These are phyloP conservation scores for Drosophila lacicola DNA, from an alignment of 2,888 invertebrate genomes.

Conservation along the genomic window DNA sequence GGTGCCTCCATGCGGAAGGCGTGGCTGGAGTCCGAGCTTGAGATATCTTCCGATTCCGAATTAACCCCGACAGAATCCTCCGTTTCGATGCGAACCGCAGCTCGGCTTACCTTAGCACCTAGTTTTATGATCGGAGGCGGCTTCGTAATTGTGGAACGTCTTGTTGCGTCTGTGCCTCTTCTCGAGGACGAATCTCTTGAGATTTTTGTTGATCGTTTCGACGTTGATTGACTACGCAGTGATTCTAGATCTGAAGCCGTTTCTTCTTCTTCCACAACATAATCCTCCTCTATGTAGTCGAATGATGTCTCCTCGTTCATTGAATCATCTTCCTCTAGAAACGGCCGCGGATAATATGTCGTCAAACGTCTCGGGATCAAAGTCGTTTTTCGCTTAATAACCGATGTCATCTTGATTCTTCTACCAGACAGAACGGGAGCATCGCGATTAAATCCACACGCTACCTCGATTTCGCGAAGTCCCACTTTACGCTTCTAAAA, in stretches of 20 bases:
- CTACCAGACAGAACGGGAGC: background rate
- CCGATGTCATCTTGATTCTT: background rate
- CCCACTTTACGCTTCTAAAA: conserved; percentile 60
- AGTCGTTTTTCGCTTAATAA: background rate
- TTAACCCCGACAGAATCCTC: too few relatives aligned
- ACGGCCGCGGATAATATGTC: background rate
- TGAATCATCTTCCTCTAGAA: background rate
- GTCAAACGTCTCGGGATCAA: background rate
- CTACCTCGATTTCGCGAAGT: conserved; percentile 44
- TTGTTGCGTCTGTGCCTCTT: background rate
- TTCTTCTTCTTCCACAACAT: background rate
- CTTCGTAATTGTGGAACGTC: background rate
- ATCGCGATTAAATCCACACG: conserved; percentile 14
- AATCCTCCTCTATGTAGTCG: conserved; percentile 11
- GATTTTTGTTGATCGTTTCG: background rate
- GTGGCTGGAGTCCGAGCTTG: background rate
- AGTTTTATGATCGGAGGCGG: background rate
- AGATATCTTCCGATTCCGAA: background rate
- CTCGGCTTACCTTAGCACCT: background rate
- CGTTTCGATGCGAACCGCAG: background rate
- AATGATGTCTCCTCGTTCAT: background rate
- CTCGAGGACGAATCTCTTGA: too few relatives aligned
- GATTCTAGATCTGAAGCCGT: background rate
- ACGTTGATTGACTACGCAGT: too few relatives aligned
- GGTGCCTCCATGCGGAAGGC: background rate